phyloP scores from a whole-genome alignment of 2,797 vertebrate species.

The Graptemys geographica region DNA sequence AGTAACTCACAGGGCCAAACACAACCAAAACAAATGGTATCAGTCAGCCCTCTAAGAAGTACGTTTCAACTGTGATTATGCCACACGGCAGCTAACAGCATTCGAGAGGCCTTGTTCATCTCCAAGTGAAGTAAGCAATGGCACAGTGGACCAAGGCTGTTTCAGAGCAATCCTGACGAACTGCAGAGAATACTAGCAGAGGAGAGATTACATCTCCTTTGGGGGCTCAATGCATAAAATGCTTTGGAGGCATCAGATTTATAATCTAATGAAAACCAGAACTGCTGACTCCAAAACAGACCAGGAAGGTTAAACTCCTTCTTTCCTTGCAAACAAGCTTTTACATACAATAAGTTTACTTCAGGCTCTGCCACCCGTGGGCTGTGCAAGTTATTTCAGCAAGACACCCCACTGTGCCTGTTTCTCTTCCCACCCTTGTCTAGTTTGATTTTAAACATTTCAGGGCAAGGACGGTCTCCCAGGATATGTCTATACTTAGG shows the following conservation, averaged over 20 bases:
- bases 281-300: neutral
- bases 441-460: neutral
- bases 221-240: neutral
- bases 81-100: slow-evolving; percentile 58
- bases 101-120: slow-evolving; percentile 35
- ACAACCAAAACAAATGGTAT: neutral
- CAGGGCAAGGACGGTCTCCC: neutral
- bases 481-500: neutral
- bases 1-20: neutral
- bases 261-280: neutral
- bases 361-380: neutral
- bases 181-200: neutral
- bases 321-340: neutral
- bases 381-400: neutral
- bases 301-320: neutral
- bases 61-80: slow-evolving; percentile 42
- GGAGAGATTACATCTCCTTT: neutral
- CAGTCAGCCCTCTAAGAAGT: slow-evolving; percentile 20
- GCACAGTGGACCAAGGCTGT: slow-evolving; percentile 15
- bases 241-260: neutral
- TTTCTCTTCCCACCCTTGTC: neutral
- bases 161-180: neutral
- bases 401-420: neutral
- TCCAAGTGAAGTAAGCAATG: slow-evolving; percentile 39
- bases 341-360: neutral